These are phyloP conservation scores for Mesochorus sp. DNA, from an alignment of 2,888 invertebrate species.

Conservation along the genomic window DNA sequence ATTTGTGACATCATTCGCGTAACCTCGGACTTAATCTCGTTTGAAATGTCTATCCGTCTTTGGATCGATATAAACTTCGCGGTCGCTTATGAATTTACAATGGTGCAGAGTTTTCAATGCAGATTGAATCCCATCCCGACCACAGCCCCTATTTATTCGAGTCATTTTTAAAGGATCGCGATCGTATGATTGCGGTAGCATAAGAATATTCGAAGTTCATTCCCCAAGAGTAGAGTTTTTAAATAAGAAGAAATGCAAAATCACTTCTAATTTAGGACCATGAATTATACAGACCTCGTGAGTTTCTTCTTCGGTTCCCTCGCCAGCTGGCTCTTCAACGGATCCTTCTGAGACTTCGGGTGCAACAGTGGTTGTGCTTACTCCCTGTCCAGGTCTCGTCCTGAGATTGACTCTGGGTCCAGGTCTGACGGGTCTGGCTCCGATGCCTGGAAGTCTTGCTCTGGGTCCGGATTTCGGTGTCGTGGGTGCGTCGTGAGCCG, in stretches of 20 bases:
- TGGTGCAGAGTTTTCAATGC: neutral
- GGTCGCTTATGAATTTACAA: slow-evolving; percentile 7
- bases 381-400: slow-evolving; percentile 82
- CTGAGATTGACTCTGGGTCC: slow-evolving; percentile 86
- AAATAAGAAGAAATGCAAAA: too few relatives aligned
- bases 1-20: slow-evolving; percentile 65
- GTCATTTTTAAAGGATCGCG: too few relatives aligned
- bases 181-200: too few relatives aligned
- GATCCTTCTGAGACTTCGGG: slow-evolving; percentile 71
- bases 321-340: slow-evolving; percentile 78
- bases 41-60: slow-evolving; percentile 36
- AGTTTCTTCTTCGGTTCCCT: slow-evolving; percentile 80
- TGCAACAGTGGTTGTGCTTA: slow-evolving; percentile 82
- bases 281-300: slow-evolving; percentile 74
- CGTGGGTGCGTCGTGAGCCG: slow-evolving; percentile 37
- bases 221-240: too few relatives aligned
- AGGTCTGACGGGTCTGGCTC: slow-evolving; percentile 84
- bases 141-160: too few relatives aligned
- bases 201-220: too few relatives aligned
- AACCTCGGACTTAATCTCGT: slow-evolving; percentile 68
- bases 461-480: slow-evolving; percentile 66
- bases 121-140: too few relatives aligned
- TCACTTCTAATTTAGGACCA: too few relatives aligned
- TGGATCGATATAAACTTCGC: slow-evolving; percentile 29
- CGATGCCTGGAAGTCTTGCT: slow-evolving; percentile 78